Evolutionary conservation across 2,888 invertebrate species (phyloP), one percentile per base, ranked within the genome.

Genomic region (Nomada hirtipes): DNA sequence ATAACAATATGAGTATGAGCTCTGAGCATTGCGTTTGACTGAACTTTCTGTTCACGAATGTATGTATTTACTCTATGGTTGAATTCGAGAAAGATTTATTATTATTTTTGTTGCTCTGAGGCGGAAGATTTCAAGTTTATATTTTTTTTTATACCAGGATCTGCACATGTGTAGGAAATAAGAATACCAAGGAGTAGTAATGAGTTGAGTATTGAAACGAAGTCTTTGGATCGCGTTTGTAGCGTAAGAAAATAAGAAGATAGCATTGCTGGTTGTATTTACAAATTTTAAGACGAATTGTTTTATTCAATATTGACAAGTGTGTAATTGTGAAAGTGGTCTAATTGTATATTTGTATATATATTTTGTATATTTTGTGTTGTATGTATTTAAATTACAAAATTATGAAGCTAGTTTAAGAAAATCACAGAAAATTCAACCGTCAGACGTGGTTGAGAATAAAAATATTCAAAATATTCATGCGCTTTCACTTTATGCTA

Each of bases 1-100:
- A 44, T 36, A 77, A 77, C 79, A 23, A 47, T 13, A 15, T 53
- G n/a, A 20, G 10, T 15, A 7, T 36, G 15, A 36, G 26, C 53
- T 57, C 52, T 52, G 64, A 70, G 69, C 42, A 23, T 57, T 23
- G 15, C 20, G 55, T 20, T 55, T 50, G 29, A 44, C 13, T 47
- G 50, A 15, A 47, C 20, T 67, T 53, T 53, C 26, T 60, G n/a
- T 20, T 18, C 20, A 7, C 4, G 23, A 7, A 36, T 7, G 36
- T 3, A 53, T 1, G 18, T 47, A 29, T 50, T 50, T 70, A 20
- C 59, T 36, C 29, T 44, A 4, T 53, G 52, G 44, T 55, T 55
- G 23, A 68, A 68, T 57, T 57, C 42, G 20, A 42, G 53, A 44
- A 26, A n/a, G 13, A 13, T 18, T 53, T 18, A 4, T 4, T 9